phyloP scores from a whole-genome alignment of 2,888 invertebrate species.

The Cybosia mesomella region DNA sequence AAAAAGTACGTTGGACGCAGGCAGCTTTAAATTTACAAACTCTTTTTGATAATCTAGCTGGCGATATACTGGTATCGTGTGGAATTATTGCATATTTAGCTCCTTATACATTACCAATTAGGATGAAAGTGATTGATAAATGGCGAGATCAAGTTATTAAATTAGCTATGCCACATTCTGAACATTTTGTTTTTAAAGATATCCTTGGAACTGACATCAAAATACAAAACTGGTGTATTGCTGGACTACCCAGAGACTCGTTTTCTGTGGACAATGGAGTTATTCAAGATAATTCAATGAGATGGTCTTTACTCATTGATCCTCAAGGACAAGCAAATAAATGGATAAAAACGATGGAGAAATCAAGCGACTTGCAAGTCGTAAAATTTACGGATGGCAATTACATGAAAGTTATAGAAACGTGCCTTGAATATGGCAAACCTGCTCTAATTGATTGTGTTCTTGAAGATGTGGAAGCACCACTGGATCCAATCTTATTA shows the following conservation, averaged over 20 bases:
- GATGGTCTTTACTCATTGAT: slow-evolving; percentile 94
- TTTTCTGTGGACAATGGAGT: slow-evolving; percentile 95
- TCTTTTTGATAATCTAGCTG: slow-evolving; percentile 93
- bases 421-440: slow-evolving; percentile 91
- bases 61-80: slow-evolving; percentile 95
- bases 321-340: slow-evolving; percentile 95
- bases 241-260: slow-evolving; percentile 92
- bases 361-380: slow-evolving; percentile 89
- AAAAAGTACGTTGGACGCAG: slow-evolving; percentile 94
- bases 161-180: slow-evolving; percentile 92
- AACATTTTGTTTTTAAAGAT: slow-evolving; percentile 90
- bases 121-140: slow-evolving; percentile 87
- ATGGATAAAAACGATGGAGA: slow-evolving; percentile 95
- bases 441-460: slow-evolving; percentile 93
- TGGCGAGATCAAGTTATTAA: slow-evolving; percentile 91
- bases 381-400: slow-evolving; percentile 91
- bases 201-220: slow-evolving; percentile 95
- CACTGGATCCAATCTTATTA: slow-evolving; percentile 91
- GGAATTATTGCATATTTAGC: slow-evolving; percentile 96
- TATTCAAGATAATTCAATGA: slow-evolving; percentile 92
- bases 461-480: slow-evolving; percentile 92
- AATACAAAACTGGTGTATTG: slow-evolving; percentile 95
- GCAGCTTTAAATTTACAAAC: slow-evolving; percentile 92
- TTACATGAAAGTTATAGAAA: slow-evolving; percentile 92
- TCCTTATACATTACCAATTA: slow-evolving; percentile 92